These are phyloP conservation scores for Coenonympha arcania DNA, from an alignment of 2,888 invertebrate genomes.

Conservation along the genomic window DNA sequence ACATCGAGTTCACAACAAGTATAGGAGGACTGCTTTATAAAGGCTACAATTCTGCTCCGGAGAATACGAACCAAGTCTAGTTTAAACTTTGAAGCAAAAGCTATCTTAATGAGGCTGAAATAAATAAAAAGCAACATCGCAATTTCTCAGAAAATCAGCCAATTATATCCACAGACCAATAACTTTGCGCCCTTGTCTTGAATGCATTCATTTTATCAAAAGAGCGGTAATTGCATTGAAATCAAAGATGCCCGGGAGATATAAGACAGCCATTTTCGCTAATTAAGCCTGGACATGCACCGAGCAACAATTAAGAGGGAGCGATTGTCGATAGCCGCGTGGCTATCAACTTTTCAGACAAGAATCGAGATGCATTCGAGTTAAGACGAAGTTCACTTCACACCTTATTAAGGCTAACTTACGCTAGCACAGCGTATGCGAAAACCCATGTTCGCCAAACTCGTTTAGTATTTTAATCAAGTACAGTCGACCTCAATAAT, in stretches of 20 bases:
- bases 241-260: constrained; percentile 65
- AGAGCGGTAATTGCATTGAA: constrained; percentile 72
- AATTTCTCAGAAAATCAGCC: constrained; percentile 16
- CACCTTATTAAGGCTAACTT: constrained; percentile 54
- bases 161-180: constrained; percentile 29
- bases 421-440: constrained; percentile 24
- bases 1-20: neutral
- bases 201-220: constrained; percentile 55
- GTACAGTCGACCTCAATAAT: constrained; percentile 1
- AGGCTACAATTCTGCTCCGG: neutral
- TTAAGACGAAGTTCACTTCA: constrained; percentile 51
- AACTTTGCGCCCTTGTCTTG: constrained; percentile 27
- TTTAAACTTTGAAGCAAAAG: neutral
- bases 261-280: constrained; percentile 65
- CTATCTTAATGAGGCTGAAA: constrained; percentile 3
- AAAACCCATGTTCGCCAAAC: constrained; percentile 19
- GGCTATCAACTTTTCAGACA: constrained; percentile 47
- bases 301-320: constrained; percentile 65
- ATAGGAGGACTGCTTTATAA: too few species aligned
- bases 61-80: neutral
- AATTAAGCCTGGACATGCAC: constrained; percentile 69
- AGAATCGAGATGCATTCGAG: constrained; percentile 54
- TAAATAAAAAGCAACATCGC: neutral
- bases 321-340: constrained; percentile 64
- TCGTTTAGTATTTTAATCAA: constrained; percentile 28